Evolutionary conservation across 2,888 invertebrate species (phyloP).

Genomic region (Plemyria rubiginata): DNA sequence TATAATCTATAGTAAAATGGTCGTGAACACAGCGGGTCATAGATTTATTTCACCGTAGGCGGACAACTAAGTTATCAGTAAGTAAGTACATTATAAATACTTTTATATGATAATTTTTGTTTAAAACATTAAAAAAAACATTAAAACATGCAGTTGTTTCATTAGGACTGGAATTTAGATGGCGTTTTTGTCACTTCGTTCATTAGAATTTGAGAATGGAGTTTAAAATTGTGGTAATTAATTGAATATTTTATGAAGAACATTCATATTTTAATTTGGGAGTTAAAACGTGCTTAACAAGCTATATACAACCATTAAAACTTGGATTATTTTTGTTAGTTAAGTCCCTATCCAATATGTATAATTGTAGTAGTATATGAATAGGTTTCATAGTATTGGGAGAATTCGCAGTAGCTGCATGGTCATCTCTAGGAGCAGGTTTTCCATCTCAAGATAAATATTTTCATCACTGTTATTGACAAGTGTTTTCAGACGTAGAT

Average conservation of each 20-base stretch:
- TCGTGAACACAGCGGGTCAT: conserved; percentile 66
- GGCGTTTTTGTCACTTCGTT: conserved; percentile 40
- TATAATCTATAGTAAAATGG: conserved; percentile 49
- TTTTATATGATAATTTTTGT: conserved; percentile 36
- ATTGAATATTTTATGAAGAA: conserved; percentile 31
- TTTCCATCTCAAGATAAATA: too few species aligned
- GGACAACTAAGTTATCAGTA: conserved; percentile 35
- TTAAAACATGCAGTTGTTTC: conserved; percentile 35
- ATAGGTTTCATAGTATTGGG: too few species aligned
- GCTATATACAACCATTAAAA: conserved; percentile 5
- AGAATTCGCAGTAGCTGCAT: too few species aligned
- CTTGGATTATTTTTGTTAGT: not conserved
- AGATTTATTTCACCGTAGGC: conserved; percentile 62
- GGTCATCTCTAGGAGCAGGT: too few species aligned
- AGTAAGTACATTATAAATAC: conserved; percentile 2
- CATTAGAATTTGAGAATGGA: conserved; percentile 22
- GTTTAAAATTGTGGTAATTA: conserved; percentile 27
- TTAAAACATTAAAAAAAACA: conserved; percentile 34
- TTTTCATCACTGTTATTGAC: too few species aligned
- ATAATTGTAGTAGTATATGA: too few species aligned
- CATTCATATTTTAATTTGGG: conserved; percentile 11
- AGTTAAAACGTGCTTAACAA: conserved; percentile 17
- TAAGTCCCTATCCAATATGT: too few species aligned
- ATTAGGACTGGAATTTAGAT: conserved; percentile 39
- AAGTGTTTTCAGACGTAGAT: too few species aligned